These are phyloP conservation scores for Leptarthrus brevirostris DNA, from an alignment of 2,888 invertebrate genomes.

Conservation along the genomic window DNA sequence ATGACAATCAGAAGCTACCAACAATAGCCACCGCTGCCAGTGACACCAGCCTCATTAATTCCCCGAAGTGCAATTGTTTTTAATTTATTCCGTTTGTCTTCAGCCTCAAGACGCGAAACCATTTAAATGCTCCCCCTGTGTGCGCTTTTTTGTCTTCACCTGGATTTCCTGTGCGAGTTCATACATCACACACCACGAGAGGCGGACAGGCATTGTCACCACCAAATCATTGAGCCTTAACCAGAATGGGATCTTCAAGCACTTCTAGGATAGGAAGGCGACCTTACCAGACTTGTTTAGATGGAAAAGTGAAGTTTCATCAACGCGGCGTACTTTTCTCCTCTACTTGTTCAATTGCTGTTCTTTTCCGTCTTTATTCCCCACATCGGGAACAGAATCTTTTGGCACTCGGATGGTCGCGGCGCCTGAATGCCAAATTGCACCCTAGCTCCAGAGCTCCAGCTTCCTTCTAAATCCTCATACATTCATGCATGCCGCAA, in stretches of 20 bases:
- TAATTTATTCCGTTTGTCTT: slow-evolving; percentile 43
- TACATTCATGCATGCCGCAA: slow-evolving; percentile 30
- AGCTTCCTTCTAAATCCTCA: slow-evolving; percentile 15
- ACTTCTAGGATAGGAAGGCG: slow-evolving; percentile 10
- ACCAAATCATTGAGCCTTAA: slow-evolving; percentile 29
- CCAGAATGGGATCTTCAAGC: slow-evolving; percentile 3
- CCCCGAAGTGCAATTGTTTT: slow-evolving; percentile 39
- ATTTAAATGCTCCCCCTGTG: slow-evolving; percentile 12
- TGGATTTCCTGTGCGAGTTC: slow-evolving; percentile 35
- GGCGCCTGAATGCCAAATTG: slow-evolving; percentile 51
- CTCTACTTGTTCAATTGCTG: neutral
- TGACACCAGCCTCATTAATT: slow-evolving; percentile 44
- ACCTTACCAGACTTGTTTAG: neutral
- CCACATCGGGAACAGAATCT: neutral
- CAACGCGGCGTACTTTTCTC: neutral
- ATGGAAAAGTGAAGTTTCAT: neutral
- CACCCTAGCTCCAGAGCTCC: slow-evolving; percentile 3
- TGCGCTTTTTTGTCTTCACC: slow-evolving; percentile 21
- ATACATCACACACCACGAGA: slow-evolving; percentile 25
- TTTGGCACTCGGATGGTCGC: slow-evolving; percentile 13
- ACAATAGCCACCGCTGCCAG: slow-evolving; percentile 16
- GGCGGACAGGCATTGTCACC: slow-evolving; percentile 15
- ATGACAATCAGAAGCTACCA: neutral
- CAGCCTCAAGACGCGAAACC: slow-evolving; percentile 19
- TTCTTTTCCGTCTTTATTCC: neutral